Conservation (phyloP, 1,140 invertebrate genomes). For the Drosophila equinoxialis region DNA sequence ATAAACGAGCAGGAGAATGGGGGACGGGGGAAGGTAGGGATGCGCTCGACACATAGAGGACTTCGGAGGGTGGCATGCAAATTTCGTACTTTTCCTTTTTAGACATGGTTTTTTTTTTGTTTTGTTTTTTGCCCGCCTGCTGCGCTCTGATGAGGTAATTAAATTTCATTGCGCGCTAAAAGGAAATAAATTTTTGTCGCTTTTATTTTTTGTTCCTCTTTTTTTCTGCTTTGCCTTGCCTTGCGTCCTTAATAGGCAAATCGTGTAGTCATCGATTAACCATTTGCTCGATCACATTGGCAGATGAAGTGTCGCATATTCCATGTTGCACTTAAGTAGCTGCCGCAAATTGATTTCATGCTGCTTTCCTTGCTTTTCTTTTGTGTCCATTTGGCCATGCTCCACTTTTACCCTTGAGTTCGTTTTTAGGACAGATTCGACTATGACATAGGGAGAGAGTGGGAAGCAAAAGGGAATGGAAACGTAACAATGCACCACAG, state of each 20-base stretch:
- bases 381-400: constrained; percentile 40
- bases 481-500: constrained; percentile 58
- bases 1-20: constrained; percentile 14
- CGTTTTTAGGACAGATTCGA: constrained; percentile 8
- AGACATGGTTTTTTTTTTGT: background rate
- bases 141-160: constrained; percentile 60
- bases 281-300: constrained; percentile 48
- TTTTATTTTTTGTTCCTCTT: constrained; percentile 18
- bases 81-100: constrained; percentile 36
- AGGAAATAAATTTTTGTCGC: constrained; percentile 49
- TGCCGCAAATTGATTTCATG: constrained; percentile 80
- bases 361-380: constrained; percentile 39
- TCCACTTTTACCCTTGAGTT: constrained; percentile 44
- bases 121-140: constrained; percentile 26
- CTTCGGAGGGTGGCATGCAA: constrained; percentile 67
- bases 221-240: constrained; percentile 21
- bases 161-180: constrained; percentile 50
- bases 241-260: constrained; percentile 68
- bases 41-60: constrained; percentile 25
- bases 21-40: constrained; percentile 13
- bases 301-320: constrained; percentile 47
- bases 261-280: constrained; percentile 63
- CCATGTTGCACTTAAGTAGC: constrained; percentile 77
- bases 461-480: constrained; percentile 22
- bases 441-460: background rate